Conservation (phyloP, 2,797 vertebrate species). For the Lepilemur ruficaudatus region DNA sequence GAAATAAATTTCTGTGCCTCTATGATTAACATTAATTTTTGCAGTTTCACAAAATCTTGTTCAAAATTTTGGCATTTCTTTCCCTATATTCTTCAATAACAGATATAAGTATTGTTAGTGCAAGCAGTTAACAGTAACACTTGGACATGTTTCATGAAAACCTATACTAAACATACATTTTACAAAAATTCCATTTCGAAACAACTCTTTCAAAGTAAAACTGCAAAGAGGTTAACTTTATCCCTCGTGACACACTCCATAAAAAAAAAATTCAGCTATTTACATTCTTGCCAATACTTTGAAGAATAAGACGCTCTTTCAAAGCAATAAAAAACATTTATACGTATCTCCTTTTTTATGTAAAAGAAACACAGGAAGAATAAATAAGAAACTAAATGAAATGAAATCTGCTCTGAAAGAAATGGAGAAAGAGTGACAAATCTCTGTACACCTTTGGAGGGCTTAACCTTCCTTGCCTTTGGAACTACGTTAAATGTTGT, state of each 20-base stretch:
- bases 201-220: constrained; percentile 35
- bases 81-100: constrained; percentile 25
- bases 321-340: background rate
- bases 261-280: background rate
- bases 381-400: background rate
- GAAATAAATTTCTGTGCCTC: constrained; percentile 37
- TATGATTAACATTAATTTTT: constrained; percentile 30
- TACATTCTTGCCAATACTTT: background rate
- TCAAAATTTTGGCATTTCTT: background rate
- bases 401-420: background rate
- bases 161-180: background rate
- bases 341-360: background rate
- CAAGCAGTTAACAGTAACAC: constrained; percentile 25
- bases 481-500: background rate
- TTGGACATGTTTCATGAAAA: background rate
- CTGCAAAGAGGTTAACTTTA: constrained; percentile 3
- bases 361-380: background rate
- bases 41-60: constrained; percentile 31
- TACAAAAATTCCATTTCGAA: constrained; percentile 51
- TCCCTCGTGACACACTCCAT: background rate
- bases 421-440: background rate
- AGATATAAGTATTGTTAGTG: background rate
- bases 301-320: background rate
- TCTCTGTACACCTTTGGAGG: background rate
- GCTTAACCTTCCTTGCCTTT: background rate